Base-by-base conservation (phyloP, 2,888 invertebrate species). In the Drosophila dives region DNA sequence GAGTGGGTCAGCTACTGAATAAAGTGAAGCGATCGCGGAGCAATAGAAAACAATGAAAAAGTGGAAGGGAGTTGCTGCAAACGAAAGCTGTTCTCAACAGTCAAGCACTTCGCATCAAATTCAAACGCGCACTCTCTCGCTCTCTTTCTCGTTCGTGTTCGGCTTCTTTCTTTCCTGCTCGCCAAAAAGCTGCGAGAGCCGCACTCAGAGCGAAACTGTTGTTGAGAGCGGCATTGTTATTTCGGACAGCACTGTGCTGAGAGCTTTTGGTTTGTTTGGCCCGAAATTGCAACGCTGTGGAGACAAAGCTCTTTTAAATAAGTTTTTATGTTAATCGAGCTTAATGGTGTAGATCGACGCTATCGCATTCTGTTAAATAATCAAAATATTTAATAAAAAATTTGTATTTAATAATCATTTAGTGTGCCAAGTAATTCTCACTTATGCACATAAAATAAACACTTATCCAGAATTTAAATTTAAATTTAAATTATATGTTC, bases 1-100 rank as follows among this genome's bases (percentile, higher is more conserved):
- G 68, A 70, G 66, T 59, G 65, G 56, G 64, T 68, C 69, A 63
- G 50, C 67, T 55, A 89, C 86, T 89, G 80, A 81, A 29, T 40
- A 15, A 56, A 54, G 23, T 60, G 15, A 68, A 32, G 58, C 59
- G 81, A 86, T 81, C 81, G 73, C n/a, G 1, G 7, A 23, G 48
- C 33, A 45, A 69, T 45, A 42, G 50, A 63, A 56, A 54, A 49
- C 60, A 64, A 50, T 61, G 40, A 55, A 6, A 32, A 34, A 20
- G 36, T 40, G 53, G 53, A 11, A 59, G 69, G 49, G 34, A 51
- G 64, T 29, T 8, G 26, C 15, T 32, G n/a, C 3, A 61, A 74
- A 70, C 63, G 65, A 61, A 56, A 77, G 63, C 63, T 17, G 32
- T 50, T 56, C 61, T 64, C 63, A 38, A n/a, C 59, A 70, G 55